Base-by-base conservation (phyloP, 2,797 vertebrate genomes). In the Macropus fuliginosus region DNA sequence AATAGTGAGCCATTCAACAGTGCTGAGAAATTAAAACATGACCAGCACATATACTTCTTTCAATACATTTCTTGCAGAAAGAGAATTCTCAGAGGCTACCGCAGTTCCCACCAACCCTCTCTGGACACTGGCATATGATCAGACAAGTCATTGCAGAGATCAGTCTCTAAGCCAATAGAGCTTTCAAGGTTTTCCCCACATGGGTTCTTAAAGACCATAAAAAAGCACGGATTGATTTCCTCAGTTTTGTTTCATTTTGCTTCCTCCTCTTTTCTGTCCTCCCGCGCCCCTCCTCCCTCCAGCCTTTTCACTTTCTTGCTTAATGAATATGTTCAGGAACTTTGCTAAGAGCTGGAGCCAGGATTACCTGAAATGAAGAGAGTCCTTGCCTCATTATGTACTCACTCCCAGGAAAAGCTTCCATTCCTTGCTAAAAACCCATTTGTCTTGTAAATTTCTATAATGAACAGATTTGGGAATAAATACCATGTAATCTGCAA, bases 391-490 rank as follows among this genome's bases (percentile, higher is more conserved):
- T 98, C 0, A 66, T 98, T 98, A 96, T 91, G 91, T 95, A 98
- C 96, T 98, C 97, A 98, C 91, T 54, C 96, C 93, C 92, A 98
- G 97, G 98, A 98, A 98, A 98, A 97, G 96, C 97, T 98, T 97
- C 98, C 97, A 95, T 98, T 98, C 97, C 97, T 98, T 96, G 94
- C 98, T 98, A 98, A 98, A 98, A 98, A 97, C 92, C 97, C 98
- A 98, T 98, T 98, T 98, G 98, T 98, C 98, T 98, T 98, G 98
- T 98, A 98, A 98, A 98, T 98, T 98, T 98, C 98, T 98, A 52
- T 98, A 98, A 98, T 98, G 98, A 98, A 98, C 98, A 98, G 98
- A 98, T 98, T 98, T 98, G 98, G 97, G 98, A 98, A 98, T 98
- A 99, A 99, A 98, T 98, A 98, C 98, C 98, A 98, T 98, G 97